Evolutionary conservation across 2,113 vertebrate species (phyloP).

Genomic region (Percopsis transmontana): DNA sequence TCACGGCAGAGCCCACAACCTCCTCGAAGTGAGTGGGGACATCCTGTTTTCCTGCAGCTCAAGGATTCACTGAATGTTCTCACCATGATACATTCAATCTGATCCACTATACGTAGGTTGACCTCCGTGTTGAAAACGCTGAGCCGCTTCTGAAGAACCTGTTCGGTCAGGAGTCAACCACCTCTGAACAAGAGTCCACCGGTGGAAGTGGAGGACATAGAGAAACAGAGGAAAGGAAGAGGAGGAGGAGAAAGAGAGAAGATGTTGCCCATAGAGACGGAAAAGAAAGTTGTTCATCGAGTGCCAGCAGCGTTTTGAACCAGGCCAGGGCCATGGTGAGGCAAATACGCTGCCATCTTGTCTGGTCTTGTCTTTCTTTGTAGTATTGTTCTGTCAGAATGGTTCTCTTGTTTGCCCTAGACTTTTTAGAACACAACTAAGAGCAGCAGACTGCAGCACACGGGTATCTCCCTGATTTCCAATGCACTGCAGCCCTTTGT

Average conservation of each 20-base stretch:
- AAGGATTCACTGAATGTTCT: not conserved
- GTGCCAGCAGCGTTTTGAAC: constrained; percentile 71
- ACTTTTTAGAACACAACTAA: too few species aligned
- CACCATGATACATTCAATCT: not conserved
- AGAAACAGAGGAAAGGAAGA: constrained; percentile 14
- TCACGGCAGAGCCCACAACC: constrained; percentile 81
- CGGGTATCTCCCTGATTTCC: too few species aligned
- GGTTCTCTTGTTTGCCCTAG: not conserved
- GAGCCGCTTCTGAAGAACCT: constrained; percentile 67
- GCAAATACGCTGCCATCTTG: not conserved
- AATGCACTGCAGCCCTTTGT: too few species aligned
- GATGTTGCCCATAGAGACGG: constrained; percentile 27
- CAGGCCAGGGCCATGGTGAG: constrained; percentile 81
- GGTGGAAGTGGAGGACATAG: constrained; percentile 11
- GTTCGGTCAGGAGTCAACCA: constrained; percentile 43
- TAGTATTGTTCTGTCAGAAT: not conserved
- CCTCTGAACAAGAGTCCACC: constrained; percentile 18
- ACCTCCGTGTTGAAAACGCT: constrained; percentile 67
- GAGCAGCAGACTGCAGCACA: too few species aligned
- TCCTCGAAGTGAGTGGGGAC: constrained; percentile 81
- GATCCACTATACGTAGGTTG: constrained; percentile 55
- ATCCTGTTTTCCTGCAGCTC: too few species aligned
- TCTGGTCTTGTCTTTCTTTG: not conserved
- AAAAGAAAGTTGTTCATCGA: constrained; percentile 71
- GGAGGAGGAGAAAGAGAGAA: constrained; percentile 23